Evolutionary conservation across 2,113 vertebrate genomes (phyloP).

Genomic region (Rhizomys pruinosus): DNA sequence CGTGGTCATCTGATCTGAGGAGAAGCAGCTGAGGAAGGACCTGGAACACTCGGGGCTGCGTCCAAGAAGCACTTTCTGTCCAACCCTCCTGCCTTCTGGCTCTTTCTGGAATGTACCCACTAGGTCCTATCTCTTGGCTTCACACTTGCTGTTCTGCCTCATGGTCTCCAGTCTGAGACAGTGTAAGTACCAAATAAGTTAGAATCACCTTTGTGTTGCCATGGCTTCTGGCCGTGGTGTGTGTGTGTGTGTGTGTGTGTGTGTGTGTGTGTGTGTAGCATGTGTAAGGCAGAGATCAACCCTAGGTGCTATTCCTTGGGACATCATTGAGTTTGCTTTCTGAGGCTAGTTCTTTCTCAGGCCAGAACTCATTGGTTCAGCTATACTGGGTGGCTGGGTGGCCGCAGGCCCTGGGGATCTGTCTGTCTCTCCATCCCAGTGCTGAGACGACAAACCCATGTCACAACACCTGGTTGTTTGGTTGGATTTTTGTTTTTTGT

Average conservation of each 20-base stretch:
- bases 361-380: neutral
- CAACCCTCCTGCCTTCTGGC: neutral
- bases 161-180: neutral
- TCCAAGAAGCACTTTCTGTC: neutral
- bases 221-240: neutral
- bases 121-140: neutral
- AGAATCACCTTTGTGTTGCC: neutral
- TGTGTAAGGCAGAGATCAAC: neutral
- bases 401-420: neutral
- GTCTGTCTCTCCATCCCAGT: neutral
- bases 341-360: neutral
- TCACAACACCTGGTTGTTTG: too few species aligned
- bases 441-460: neutral
- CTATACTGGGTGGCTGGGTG: too few species aligned
- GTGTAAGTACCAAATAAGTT: neutral
- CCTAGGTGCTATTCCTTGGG: neutral
- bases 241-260: neutral
- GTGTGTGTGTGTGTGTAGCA: neutral
- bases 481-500: neutral
- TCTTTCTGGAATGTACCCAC: neutral
- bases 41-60: neutral
- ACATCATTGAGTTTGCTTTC: neutral
- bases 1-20: neutral
- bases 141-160: neutral
- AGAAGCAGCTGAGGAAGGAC: neutral